phyloP scores from a whole-genome alignment of 2,113 vertebrate species.

The Galemys pyrenaicus region DNA sequence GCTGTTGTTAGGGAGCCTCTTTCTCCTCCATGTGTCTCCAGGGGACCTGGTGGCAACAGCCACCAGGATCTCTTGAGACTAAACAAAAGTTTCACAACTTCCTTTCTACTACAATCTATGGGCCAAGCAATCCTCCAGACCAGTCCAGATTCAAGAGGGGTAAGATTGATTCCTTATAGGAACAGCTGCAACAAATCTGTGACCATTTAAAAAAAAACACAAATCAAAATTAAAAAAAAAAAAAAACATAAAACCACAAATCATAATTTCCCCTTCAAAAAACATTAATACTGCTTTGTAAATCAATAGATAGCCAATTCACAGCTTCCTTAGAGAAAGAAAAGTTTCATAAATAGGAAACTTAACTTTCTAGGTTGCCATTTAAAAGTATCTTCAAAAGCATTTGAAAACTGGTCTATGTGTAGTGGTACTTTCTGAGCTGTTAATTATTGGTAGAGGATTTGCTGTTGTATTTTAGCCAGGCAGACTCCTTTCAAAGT shows the following conservation, averaged over 20 bases:
- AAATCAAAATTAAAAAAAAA: not conserved
- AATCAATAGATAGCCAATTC: not conserved
- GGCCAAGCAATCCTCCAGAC: not conserved
- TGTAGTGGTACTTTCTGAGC: not conserved
- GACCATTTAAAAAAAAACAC: not conserved
- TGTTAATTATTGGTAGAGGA: not conserved
- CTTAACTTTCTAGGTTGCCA: not conserved
- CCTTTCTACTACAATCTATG: not conserved
- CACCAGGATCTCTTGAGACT: not conserved
- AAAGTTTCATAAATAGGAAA: not conserved
- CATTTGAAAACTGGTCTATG: not conserved
- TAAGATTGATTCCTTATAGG: not conserved
- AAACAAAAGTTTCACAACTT: not conserved
- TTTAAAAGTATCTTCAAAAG: constrained; percentile 25
- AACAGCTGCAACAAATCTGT: not conserved
- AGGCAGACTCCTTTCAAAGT: not conserved
- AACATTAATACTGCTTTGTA: not conserved
- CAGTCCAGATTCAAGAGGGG: not conserved
- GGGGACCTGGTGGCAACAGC: not conserved
- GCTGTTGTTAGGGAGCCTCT: not conserved
- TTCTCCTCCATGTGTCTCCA: not conserved
- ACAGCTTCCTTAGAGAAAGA: not conserved
- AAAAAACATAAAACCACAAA: too few relatives aligned
- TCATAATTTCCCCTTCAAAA: not conserved
- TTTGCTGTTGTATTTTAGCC: not conserved